Base-by-base conservation (phyloP, 2,113 vertebrate species). In the Limanda limanda region DNA sequence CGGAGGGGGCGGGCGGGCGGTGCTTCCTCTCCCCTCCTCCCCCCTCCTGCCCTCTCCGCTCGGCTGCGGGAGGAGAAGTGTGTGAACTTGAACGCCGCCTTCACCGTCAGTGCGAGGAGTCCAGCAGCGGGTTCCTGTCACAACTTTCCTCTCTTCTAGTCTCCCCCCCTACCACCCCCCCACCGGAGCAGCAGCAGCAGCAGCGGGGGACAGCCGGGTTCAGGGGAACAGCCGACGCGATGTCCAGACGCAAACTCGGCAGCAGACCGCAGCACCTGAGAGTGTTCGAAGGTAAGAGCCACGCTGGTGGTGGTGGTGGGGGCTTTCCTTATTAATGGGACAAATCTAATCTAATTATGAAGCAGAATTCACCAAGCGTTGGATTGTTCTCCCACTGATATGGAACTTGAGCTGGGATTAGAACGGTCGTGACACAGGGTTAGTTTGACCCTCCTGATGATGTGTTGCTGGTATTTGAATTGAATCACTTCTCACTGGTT, bases 241-340 rank as follows among this genome's bases (percentile, higher is more conserved):
- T 95, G 95, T 95, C 95, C 91, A 94, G 94, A 83, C 94, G 95
- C 76, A 95, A 95, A 94, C 91, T 95, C 90, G 95, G 95, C 64
- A 95, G 95, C 86, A 88, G 92, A 93, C 95, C 95, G 74, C 93
- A 94, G 86, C 95, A 95, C 95, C 93, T 95, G 93, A 93, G 93
- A 45, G 89, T 82, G 40, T 93, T 95, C 83, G 88, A 95, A 94
- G 94, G 95, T 95, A 93, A 90, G 83, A 27, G 67, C 14, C 37
- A 64, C 54, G 60, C 5, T n/a, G n/a, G n/a, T n/a, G n/a, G n/a
- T n/a, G n/a, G n/a, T n/a, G 35, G 35, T 1, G 35, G 47, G 4
- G 51, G 31, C 14, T 59, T 20, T 15, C 35, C 25, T 59, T 35
- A 2, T 35, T 59, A 2, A 1, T 18, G 13, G 15, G 14, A 5